phyloP scores from a whole-genome alignment of 2,113 vertebrate species.

The Pelecanoides urinatrix region DNA sequence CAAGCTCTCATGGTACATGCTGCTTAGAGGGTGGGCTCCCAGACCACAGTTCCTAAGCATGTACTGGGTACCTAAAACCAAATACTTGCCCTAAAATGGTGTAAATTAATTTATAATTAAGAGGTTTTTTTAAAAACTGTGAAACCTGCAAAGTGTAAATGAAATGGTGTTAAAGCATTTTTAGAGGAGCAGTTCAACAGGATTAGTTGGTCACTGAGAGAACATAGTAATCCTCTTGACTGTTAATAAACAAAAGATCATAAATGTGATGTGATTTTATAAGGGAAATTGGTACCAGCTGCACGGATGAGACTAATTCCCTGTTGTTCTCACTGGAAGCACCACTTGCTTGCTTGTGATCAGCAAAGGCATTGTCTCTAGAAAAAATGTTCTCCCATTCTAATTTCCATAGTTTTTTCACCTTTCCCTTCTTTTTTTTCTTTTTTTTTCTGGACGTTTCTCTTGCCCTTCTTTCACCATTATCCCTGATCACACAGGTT shows the following conservation, averaged over 20 bases:
- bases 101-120: not conserved
- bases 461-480: not conserved
- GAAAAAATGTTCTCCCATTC: not conserved
- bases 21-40: not conserved
- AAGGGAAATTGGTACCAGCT: not conserved
- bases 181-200: not conserved
- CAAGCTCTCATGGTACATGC: rapidly evolving
- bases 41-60: not conserved
- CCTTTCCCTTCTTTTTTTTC: not conserved
- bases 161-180: not conserved
- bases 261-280: not conserved
- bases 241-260: not conserved
- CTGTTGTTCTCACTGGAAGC: not conserved
- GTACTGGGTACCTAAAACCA: not conserved
- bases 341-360: not conserved
- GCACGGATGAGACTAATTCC: not conserved
- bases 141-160: not conserved
- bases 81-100: not conserved
- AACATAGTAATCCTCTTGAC: not conserved
- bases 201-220: not conserved
- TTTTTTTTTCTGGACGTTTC: not conserved
- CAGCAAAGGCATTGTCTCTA: not conserved
- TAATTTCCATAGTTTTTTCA: not conserved
- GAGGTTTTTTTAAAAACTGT: not conserved
- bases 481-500: not conserved